phyloP scores from a whole-genome alignment of 2,888 invertebrate genomes.

The Ischnura elegans region DNA sequence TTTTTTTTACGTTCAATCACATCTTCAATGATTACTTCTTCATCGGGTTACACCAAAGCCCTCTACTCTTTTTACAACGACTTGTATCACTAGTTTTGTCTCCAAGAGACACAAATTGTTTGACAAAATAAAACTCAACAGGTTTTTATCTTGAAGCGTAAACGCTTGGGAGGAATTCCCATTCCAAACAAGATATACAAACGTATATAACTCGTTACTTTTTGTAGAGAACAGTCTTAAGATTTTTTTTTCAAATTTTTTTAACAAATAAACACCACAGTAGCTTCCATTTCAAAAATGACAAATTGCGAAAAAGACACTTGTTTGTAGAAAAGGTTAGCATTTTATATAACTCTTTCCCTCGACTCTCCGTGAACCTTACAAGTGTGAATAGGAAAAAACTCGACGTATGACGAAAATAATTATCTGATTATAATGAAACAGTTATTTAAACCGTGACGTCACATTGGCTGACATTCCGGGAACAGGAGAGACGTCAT shows the following conservation, averaged over 20 bases:
- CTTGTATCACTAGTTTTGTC: conserved; percentile 2
- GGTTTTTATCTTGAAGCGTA: neutral
- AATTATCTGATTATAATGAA: neutral
- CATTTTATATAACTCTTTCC: neutral
- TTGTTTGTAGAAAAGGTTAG: neutral
- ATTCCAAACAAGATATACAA: neutral
- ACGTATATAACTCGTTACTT: neutral
- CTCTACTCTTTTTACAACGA: neutral
- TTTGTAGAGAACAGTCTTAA: neutral
- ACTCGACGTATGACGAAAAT: neutral
- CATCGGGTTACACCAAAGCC: neutral
- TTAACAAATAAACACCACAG: neutral
- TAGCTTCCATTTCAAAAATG: neutral
- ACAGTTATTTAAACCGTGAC: neutral
- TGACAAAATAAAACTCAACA: neutral
- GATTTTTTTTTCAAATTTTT: neutral
- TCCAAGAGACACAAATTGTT: neutral
- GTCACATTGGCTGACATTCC: neutral
- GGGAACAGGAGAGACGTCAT: neutral
- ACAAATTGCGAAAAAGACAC: neutral
- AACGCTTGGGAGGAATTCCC: neutral
- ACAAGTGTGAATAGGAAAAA: neutral
- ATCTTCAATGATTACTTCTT: no score
- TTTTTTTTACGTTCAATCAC: no score
- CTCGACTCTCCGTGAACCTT: neutral